Evolutionary conservation across 1,140 invertebrate species (phyloP).

Genomic region (Lepidurus arcticus): DNA sequence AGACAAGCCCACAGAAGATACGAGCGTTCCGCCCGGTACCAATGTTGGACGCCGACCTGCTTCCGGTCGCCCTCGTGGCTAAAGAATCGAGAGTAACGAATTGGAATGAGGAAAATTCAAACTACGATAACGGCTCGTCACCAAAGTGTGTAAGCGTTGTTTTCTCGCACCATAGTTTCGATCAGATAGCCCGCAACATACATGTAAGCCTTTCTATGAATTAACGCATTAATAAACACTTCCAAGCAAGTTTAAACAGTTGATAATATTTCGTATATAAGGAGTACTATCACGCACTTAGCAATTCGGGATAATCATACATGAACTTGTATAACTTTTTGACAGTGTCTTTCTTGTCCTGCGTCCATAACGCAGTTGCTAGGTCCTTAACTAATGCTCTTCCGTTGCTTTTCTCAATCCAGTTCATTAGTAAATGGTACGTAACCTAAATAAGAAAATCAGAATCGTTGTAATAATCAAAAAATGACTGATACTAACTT

Average conservation of each 20-base stretch:
- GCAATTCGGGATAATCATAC: neutral
- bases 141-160: too few species aligned
- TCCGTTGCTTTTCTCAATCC: neutral
- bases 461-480: neutral
- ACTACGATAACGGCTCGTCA: too few species aligned
- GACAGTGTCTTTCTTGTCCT: constrained; percentile 6
- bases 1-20: neutral
- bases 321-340: neutral
- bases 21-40: neutral
- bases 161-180: too few species aligned
- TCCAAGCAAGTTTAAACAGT: neutral
- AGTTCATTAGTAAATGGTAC: neutral
- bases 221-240: neutral
- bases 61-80: neutral
- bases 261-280: neutral
- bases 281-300: neutral
- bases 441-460: neutral
- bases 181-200: neutral
- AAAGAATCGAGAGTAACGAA: neutral
- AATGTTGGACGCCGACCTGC: neutral
- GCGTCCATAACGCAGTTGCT: neutral
- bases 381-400: neutral
- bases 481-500: neutral
- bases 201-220: neutral
- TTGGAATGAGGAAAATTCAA: neutral